A percentile compares a stretch with the other conserved stretches of the same genome.
Evolutionary conservation across 2,888 invertebrate species (phyloP).

Genomic region (Griposia aprilina): DNA sequence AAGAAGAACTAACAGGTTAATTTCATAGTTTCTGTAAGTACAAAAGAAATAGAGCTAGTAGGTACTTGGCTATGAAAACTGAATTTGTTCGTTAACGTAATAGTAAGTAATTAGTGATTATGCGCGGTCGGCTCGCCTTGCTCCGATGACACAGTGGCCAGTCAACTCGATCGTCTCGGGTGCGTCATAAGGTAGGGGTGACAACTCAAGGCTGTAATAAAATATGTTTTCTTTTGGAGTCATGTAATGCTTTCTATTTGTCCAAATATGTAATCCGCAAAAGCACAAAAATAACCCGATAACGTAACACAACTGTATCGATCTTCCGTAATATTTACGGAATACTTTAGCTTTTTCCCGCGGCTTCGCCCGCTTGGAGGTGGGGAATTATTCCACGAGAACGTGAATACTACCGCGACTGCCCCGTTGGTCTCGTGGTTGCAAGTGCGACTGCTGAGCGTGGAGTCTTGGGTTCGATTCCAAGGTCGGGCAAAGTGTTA

Average conservation of each 20-base stretch:
- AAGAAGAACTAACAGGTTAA: background rate
- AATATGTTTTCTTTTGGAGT: background rate
- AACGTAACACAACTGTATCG: background rate
- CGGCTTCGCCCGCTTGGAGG: background rate
- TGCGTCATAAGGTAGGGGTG: slow-evolving; percentile 76
- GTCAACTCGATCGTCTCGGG: slow-evolving; percentile 71
- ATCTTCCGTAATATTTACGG: background rate
- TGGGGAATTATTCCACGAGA: background rate
- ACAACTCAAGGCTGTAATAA: background rate
- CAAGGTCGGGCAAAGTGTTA: too few relatives aligned
- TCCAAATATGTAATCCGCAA: background rate
- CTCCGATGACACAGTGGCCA: slow-evolving; percentile 83
- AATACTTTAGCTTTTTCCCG: background rate
- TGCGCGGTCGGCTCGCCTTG: slow-evolving; percentile 76
- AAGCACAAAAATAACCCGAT: background rate
- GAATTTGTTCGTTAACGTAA: slow-evolving; percentile 63
- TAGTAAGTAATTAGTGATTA: slow-evolving; percentile 71
- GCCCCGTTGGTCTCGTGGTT: too few relatives aligned
- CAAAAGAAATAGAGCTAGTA: slow-evolving; percentile 14
- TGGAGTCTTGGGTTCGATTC: too few relatives aligned
- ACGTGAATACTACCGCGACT: background rate
- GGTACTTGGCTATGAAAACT: slow-evolving; percentile 25
- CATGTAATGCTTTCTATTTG: background rate
- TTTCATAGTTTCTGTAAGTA: background rate
- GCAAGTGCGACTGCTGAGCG: too few relatives aligned